A percentile compares a stretch with the other conserved stretches of the same genome.
Conservation (phyloP, 2,113 vertebrate species). For the Austrofundulus limnaeus region DNA sequence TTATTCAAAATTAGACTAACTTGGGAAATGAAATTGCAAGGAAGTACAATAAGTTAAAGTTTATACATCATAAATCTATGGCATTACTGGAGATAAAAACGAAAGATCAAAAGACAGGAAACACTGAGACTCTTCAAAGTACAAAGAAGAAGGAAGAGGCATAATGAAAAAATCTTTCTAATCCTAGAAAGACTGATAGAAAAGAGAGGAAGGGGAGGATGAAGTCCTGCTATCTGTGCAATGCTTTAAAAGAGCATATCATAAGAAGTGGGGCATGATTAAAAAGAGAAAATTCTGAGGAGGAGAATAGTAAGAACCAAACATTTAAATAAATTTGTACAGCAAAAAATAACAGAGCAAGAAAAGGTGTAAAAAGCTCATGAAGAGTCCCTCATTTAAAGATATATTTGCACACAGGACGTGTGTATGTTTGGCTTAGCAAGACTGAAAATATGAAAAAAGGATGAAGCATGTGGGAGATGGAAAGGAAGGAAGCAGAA, state of each 20-base stretch:
- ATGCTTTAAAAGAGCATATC: conserved; percentile 44
- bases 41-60: conserved; percentile 17
- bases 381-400: too few species aligned
- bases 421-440: conserved; percentile 8
- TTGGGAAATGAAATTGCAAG: background rate
- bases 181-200: conserved; percentile 5
- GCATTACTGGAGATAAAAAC: conserved; percentile 32
- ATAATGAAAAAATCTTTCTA: conserved; percentile 6
- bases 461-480: conserved; percentile 12
- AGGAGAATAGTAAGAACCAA: conserved; percentile 25
- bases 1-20: rapidly evolving
- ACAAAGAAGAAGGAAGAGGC: conserved; percentile 13
- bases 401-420: too few species aligned
- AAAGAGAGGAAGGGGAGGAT: conserved; percentile 1
- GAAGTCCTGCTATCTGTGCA: conserved; percentile 34
- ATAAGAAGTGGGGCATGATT: conserved; percentile 42
- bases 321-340: conserved; percentile 18
- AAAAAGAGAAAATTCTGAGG: conserved; percentile 43
- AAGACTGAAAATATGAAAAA: conserved; percentile 12
- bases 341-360: background rate
- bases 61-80: conserved; percentile 33
- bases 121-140: conserved; percentile 10
- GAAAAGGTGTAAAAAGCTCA: conserved; percentile 1
- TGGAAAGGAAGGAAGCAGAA: conserved; percentile 13
- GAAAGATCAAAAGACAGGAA: conserved; percentile 39